Conservation (phyloP, 2,113 vertebrate species). For the Panthera uncia region DNA sequence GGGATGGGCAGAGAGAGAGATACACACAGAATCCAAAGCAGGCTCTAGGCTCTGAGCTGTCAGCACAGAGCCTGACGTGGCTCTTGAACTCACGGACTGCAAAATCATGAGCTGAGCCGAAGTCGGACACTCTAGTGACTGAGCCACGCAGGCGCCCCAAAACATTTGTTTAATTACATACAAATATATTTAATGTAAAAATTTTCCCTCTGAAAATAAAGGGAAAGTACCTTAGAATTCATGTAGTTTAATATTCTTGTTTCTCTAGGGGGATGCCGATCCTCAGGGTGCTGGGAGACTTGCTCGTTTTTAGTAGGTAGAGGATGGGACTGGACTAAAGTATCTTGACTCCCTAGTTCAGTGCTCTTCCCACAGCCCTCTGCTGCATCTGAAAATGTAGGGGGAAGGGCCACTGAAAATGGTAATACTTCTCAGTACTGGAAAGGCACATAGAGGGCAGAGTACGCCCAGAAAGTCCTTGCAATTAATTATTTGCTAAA, state of each 20-base stretch:
- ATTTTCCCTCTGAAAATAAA: neutral
- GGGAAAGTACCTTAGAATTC: neutral
- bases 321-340: neutral
- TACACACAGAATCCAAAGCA: no score
- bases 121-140: no score
- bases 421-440: neutral
- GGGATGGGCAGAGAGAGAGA: no score
- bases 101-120: no score
- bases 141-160: no score
- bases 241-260: neutral
- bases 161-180: neutral
- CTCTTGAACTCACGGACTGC: no score
- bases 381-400: neutral
- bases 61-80: no score
- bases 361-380: neutral
- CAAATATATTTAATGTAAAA: neutral
- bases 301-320: neutral
- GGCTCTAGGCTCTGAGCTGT: no score
- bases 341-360: neutral
- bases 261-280: neutral
- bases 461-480: neutral
- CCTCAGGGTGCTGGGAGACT: neutral
- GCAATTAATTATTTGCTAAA: constrained; percentile 21
- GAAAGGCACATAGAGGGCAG: neutral
- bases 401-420: neutral